These are phyloP conservation scores for Porphyrio hochstetteri DNA, from an alignment of 2,113 vertebrate genomes.

Conservation along the genomic window DNA sequence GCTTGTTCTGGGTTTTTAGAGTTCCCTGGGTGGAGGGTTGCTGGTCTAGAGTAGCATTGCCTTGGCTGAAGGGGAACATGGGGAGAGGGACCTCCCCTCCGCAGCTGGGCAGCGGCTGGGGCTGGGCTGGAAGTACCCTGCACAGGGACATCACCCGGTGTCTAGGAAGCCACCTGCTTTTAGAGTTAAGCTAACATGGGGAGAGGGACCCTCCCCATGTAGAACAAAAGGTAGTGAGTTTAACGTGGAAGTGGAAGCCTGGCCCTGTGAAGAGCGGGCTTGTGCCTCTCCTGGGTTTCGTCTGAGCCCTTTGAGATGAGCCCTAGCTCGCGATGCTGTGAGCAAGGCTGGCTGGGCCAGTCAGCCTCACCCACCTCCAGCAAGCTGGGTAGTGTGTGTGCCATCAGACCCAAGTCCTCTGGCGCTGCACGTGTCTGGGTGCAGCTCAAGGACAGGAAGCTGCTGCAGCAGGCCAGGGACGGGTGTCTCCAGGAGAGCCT, in stretches of 20 bases:
- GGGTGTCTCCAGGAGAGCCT: background rate
- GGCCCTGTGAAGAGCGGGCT: background rate
- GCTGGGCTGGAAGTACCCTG: too few relatives aligned
- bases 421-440: background rate
- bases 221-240: background rate
- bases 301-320: background rate
- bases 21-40: background rate
- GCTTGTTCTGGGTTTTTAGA: background rate
- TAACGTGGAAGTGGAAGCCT: background rate
- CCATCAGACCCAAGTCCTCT: background rate
- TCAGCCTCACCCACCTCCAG: background rate
- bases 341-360: background rate
- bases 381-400: background rate
- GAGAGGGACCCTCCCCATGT: background rate
- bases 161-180: too few relatives aligned
- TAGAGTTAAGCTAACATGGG: too few relatives aligned
- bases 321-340: rapidly evolving
- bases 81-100: background rate
- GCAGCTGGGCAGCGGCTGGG: too few relatives aligned
- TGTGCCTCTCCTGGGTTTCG: background rate
- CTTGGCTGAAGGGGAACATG: background rate
- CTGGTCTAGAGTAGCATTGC: background rate
- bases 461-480: background rate
- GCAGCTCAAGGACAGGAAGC: background rate
- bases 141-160: too few relatives aligned